Evolutionary conservation across 2,888 invertebrate genomes (phyloP), one percentile per base, ranked within the genome.

Genomic region (Perizoma affinitatum): DNA sequence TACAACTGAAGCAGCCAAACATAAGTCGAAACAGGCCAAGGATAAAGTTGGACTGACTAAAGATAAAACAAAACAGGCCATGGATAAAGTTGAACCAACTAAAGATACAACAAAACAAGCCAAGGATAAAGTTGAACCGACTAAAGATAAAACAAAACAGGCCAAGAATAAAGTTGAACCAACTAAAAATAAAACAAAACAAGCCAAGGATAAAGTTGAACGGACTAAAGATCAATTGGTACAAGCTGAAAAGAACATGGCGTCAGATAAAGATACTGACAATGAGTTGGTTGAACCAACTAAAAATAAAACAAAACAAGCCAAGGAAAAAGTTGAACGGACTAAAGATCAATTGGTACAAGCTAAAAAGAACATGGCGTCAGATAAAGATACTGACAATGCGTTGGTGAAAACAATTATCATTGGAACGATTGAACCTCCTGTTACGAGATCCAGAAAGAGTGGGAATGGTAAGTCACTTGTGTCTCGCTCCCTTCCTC

Each of bases 391-490:
- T 0, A 33, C 43, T 35, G 45, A 40, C 34, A 47, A 47, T 22
- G 42, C 48, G 8, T 44, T 33, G 1, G 10, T 40, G 10, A 47
- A 48, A 11, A 51, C 38, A 5, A n/a, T 8, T 5, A 48, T 4
- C 5, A 7, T 36, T 46, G 47, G 11, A 11, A 5, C 41, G 5
- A 43, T 54, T 40, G 58, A 44, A 40, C 51, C 58, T n/a, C 58
- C 49, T 4, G 53, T 58, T 36, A 63, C 63, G 4, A 52, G 55
- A n/a, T 64, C 46, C 44, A 73, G 70, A 43, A 71, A 58, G 8
- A 50, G 46, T 61, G 61, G 36, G 46, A 71, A 52, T 35, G 63
- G 63, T 63, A 8, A 38, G 63, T 10, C 6, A 38, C 38, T 7
- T 38, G 4, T 7, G 3, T 3, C 38, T 38, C 7, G 4, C 38